Percentiles rank a stretch among this genome's conserved stretches.
phyloP scores from a whole-genome alignment of 2,797 vertebrate species.

The Malurus leucopterus region DNA sequence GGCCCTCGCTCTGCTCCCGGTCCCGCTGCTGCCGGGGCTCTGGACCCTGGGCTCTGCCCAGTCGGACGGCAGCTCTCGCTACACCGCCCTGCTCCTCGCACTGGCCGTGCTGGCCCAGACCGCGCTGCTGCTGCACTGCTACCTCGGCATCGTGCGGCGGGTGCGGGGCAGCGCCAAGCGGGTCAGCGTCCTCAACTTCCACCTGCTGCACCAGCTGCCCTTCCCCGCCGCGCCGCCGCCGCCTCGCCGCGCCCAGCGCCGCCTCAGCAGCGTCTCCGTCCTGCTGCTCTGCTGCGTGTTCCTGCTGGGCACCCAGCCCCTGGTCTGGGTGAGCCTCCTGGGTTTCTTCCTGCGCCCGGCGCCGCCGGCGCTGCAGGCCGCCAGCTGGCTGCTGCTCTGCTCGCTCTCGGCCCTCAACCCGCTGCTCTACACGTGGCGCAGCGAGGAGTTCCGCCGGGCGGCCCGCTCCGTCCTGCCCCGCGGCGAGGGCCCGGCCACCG shows the following conservation, averaged over 20 bases:
- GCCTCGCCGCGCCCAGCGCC: conserved; percentile 72
- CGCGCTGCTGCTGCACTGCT: conserved; percentile 79
- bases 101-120: conserved; percentile 80
- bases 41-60: conserved; percentile 49
- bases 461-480: conserved; percentile 75
- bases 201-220: conserved; percentile 82
- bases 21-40: conserved; percentile 75
- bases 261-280: conserved; percentile 80
- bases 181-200: conserved; percentile 86
- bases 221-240: conserved; percentile 70
- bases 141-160: conserved; percentile 83
- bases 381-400: conserved; percentile 82
- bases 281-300: conserved; percentile 82
- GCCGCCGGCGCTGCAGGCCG: conserved; percentile 73
- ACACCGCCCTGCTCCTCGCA: conserved; percentile 72
- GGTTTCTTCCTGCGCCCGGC: conserved; percentile 73
- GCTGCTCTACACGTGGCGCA: conserved; percentile 85
- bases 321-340: conserved; percentile 78
- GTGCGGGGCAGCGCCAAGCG: conserved; percentile 83
- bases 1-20: conserved; percentile 75
- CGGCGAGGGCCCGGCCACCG: conserved; percentile 49
- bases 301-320: conserved; percentile 80
- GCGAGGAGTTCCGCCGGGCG: conserved; percentile 83
- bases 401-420: conserved; percentile 82
- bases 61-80: conserved; percentile 55